phyloP scores from a whole-genome alignment of 2,797 vertebrate species.

The Streptopelia turtur region DNA sequence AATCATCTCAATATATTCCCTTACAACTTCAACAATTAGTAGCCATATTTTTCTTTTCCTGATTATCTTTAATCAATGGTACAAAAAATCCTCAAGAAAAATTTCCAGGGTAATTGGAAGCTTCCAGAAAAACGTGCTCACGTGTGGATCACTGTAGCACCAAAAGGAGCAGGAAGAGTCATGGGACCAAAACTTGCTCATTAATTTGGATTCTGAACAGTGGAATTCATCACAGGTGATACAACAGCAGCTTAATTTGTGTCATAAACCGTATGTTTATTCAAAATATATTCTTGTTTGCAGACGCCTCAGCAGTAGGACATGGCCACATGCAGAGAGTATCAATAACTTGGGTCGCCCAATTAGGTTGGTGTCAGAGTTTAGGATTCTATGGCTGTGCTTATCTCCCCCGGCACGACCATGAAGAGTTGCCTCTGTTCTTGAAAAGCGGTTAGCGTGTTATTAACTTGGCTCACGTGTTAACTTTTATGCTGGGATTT shows the following conservation, averaged over 20 bases:
- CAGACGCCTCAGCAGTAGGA: not conserved
- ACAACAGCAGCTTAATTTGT: not conserved
- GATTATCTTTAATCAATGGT: constrained; percentile 27
- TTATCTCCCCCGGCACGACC: not conserved
- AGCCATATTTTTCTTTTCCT: not conserved
- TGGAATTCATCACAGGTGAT: not conserved
- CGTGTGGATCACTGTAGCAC: not conserved
- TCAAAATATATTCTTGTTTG: not conserved
- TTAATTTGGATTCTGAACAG: not conserved
- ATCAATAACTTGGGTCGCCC: not conserved
- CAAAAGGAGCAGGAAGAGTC: not conserved
- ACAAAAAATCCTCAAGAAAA: not conserved
- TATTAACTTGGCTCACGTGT: not conserved
- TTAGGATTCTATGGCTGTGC: not conserved
- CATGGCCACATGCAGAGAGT: not conserved
- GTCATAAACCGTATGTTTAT: not conserved
- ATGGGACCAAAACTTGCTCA: not conserved
- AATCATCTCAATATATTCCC: constrained; percentile 70
- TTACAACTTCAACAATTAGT: constrained; percentile 65
- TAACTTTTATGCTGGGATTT: not conserved
- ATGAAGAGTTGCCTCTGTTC: not conserved
- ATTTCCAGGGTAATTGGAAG: not conserved
- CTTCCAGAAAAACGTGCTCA: constrained; percentile 6
- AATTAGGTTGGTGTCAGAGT: not conserved
- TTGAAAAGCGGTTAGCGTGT: not conserved